phyloP scores from a whole-genome alignment of 2,113 vertebrate species.

The Gallinago paraguaiae region DNA sequence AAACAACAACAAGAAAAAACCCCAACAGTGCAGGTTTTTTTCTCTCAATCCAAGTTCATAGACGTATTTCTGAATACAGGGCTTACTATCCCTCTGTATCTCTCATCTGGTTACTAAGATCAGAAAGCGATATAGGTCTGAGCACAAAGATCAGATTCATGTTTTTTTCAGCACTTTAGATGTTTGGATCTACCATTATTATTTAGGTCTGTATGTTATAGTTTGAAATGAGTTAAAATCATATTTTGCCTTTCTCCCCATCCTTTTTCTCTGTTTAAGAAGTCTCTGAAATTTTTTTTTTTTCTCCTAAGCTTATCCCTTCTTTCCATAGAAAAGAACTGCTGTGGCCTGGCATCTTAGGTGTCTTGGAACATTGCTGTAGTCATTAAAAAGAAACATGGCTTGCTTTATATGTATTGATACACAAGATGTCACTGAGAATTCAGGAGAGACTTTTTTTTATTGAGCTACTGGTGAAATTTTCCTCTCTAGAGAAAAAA shows the following conservation, averaged over 20 bases:
- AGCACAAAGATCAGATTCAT: not conserved
- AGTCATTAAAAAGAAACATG: not conserved
- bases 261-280: not conserved
- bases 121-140: not conserved
- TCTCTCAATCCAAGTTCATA: not conserved
- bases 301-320: not conserved
- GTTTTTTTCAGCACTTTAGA: not conserved
- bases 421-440: not conserved
- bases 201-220: not conserved
- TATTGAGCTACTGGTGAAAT: not conserved
- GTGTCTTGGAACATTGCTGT: not conserved
- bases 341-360: not conserved
- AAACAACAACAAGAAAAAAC: accelerated
- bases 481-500: not conserved
- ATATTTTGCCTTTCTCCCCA: not conserved
- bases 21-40: not conserved
- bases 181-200: not conserved
- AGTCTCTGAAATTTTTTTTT: not conserved
- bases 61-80: not conserved
- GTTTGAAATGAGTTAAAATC: not conserved
- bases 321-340: not conserved
- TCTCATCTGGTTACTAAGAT: not conserved
- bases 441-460: not conserved
- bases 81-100: not conserved
- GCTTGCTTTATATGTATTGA: not conserved